A percentile compares a stretch with the other conserved stretches of the same genome.
Conservation (phyloP, 2,888 invertebrate species). For the Habrosyne pyritoides region DNA sequence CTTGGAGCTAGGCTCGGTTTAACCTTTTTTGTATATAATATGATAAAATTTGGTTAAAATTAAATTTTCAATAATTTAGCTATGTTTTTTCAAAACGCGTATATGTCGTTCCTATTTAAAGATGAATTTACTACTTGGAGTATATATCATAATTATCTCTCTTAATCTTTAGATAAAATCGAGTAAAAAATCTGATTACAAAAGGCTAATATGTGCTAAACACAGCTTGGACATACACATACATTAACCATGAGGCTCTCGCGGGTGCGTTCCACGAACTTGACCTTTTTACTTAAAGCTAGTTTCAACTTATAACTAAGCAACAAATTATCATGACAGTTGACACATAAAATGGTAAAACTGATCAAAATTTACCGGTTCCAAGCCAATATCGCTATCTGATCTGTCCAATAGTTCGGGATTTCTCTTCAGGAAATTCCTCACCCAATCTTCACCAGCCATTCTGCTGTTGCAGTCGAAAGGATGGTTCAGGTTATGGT, state of each 20-base stretch:
- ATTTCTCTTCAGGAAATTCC: constrained; percentile 77
- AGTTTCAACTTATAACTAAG: constrained; percentile 35
- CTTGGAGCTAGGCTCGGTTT: constrained; percentile 37
- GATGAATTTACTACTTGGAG: constrained; percentile 20
- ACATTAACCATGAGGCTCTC: constrained; percentile 52
- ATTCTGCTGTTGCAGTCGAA: constrained; percentile 76
- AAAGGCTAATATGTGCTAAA: constrained; percentile 34
- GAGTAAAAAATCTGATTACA: constrained; percentile 34
- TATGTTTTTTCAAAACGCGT: not conserved
- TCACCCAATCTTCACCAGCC: constrained; percentile 81
- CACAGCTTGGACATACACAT: constrained; percentile 43
- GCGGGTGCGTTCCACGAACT: constrained; percentile 50
- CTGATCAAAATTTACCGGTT: constrained; percentile 79
- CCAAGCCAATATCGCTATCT: constrained; percentile 65
- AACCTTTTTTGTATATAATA: not conserved
- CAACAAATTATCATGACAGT: constrained; percentile 66
- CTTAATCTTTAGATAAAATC: constrained; percentile 37
- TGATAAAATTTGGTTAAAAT: not conserved
- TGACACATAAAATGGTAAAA: constrained; percentile 81
- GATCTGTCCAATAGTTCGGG: constrained; percentile 70
- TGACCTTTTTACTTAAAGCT: constrained; percentile 49
- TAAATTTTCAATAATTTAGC: not conserved
- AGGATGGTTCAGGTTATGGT: constrained; percentile 71
- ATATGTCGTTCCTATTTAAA: not conserved
- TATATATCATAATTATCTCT: constrained; percentile 22